Percentiles rank a stretch among this genome's conserved stretches.
Conservation (phyloP, 2,113 vertebrate species). For the Dicaeum eximium region DNA sequence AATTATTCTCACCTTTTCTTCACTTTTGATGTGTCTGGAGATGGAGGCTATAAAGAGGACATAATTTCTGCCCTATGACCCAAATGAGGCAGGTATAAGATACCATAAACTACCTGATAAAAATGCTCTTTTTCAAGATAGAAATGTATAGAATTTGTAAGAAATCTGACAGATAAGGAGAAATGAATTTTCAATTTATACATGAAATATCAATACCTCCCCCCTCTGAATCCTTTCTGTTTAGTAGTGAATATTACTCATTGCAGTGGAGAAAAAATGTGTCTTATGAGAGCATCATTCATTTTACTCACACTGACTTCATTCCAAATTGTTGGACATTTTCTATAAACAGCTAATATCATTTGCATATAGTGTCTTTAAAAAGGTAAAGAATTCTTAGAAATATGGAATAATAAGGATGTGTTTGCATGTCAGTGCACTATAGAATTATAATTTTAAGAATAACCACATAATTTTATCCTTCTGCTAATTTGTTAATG, state of each 20-base stretch:
- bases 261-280: background rate
- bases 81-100: background rate
- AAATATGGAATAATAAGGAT: background rate
- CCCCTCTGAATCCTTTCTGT: background rate
- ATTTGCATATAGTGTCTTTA: background rate
- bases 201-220: background rate
- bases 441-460: background rate
- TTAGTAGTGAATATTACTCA: background rate
- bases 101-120: background rate
- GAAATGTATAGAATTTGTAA: background rate
- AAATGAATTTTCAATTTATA: background rate
- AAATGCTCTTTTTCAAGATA: background rate
- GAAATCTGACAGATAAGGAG: background rate
- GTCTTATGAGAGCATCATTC: background rate
- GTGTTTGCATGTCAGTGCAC: fast-evolving
- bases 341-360: background rate
- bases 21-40: background rate
- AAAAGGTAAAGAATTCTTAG: background rate
- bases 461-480: background rate
- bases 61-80: background rate
- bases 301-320: background rate
- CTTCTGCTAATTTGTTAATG: background rate
- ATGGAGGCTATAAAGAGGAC: background rate
- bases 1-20: background rate
- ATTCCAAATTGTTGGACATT: background rate